Percentiles rank a stretch among this genome's conserved stretches.
These are phyloP conservation scores for Bettongia penicillata DNA, from an alignment of 2,113 vertebrate genomes.

Conservation along the genomic window DNA sequence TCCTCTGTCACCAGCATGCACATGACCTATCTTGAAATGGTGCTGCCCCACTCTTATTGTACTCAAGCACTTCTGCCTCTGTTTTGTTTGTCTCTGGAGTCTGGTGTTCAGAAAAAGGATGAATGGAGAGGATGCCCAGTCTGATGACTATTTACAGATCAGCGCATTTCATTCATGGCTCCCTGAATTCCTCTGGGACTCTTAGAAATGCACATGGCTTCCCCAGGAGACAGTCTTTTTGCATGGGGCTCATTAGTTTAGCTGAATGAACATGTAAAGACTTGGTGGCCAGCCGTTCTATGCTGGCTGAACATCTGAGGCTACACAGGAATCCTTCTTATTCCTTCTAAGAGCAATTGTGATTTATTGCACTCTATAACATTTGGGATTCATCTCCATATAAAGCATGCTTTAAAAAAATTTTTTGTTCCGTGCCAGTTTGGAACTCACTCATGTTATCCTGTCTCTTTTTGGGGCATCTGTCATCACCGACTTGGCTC, in stretches of 20 bases:
- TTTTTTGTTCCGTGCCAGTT: slow-evolving; percentile 56
- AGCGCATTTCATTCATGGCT: not conserved
- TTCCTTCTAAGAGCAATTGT: fast-evolving
- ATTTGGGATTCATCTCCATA: not conserved
- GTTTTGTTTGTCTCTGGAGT: slow-evolving; percentile 9
- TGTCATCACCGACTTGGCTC: slow-evolving; percentile 29
- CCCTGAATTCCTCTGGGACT: not conserved
- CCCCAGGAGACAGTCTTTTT: not conserved
- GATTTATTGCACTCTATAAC: not conserved
- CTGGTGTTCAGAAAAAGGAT: slow-evolving; percentile 23
- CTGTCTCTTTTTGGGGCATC: slow-evolving; percentile 14
- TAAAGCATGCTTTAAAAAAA: not conserved
- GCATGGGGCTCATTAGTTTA: not conserved
- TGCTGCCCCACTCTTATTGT: not conserved
- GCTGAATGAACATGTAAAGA: not conserved
- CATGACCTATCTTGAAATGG: slow-evolving; percentile 1
- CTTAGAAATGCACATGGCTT: not conserved
- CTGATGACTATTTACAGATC: not conserved
- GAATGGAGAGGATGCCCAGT: not conserved
- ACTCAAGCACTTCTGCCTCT: not conserved
- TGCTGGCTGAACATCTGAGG: not conserved
- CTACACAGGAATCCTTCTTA: not conserved
- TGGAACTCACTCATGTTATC: slow-evolving; percentile 34
- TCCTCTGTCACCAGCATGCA: not conserved
- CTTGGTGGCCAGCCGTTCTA: not conserved